Evolutionary conservation across 2,797 vertebrate species (phyloP).

Genomic region (Euthynnus affinis): DNA sequence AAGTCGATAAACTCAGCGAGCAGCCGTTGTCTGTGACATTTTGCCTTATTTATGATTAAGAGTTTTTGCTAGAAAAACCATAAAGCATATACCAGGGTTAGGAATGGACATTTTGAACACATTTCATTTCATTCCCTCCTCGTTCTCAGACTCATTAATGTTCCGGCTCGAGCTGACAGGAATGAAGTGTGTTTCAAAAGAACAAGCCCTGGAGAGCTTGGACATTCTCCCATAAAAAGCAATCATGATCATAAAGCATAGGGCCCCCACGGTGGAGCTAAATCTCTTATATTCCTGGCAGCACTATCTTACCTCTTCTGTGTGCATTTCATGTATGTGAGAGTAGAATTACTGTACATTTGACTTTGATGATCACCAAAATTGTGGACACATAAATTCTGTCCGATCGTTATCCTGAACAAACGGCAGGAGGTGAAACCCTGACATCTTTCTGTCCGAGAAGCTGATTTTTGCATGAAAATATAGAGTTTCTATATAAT

Average conservation of each 20-base stretch:
- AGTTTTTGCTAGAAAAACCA: slow-evolving; percentile 38
- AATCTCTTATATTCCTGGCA: slow-evolving; percentile 39
- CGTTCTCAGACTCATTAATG: slow-evolving; percentile 52
- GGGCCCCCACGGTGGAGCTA: slow-evolving; percentile 37
- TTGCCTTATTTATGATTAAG: slow-evolving; percentile 54
- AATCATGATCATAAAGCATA: slow-evolving; percentile 52
- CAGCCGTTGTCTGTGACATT: slow-evolving; percentile 27
- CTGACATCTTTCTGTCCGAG: slow-evolving; percentile 10
- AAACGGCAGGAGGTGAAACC: slow-evolving; percentile 21
- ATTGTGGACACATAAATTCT: not conserved
- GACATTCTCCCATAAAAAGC: slow-evolving; percentile 53
- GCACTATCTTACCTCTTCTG: slow-evolving; percentile 21
- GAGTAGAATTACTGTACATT: slow-evolving; percentile 19
- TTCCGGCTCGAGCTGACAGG: slow-evolving; percentile 32
- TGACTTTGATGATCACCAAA: slow-evolving; percentile 8
- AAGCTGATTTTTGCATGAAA: slow-evolving; percentile 9
- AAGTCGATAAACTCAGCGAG: slow-evolving; percentile 41
- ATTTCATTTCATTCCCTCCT: slow-evolving; percentile 47
- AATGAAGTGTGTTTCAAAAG: slow-evolving; percentile 50
- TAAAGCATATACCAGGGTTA: slow-evolving; percentile 27
- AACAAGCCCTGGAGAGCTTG: slow-evolving; percentile 56
- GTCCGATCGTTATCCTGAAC: slow-evolving; percentile 5
- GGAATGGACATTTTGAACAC: slow-evolving; percentile 30
- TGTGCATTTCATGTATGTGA: slow-evolving; percentile 13
- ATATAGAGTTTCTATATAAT: slow-evolving; percentile 17